phyloP scores from a whole-genome alignment of 2,113 vertebrate species.

The Ivindomyrus marchei region DNA sequence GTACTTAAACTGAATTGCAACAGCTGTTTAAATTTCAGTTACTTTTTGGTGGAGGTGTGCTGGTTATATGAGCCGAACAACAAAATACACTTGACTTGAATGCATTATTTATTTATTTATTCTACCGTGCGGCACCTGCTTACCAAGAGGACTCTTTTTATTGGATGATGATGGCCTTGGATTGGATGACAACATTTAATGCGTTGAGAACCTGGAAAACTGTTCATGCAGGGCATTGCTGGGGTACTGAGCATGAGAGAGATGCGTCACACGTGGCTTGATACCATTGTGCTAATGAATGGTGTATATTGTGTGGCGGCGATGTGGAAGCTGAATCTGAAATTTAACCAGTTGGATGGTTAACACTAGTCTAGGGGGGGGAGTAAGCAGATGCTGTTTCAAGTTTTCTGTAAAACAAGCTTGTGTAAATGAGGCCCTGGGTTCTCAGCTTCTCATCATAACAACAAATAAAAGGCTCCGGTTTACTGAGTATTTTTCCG shows the following conservation, averaged over 20 bases:
- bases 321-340: not conserved
- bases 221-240: not conserved
- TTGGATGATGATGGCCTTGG: not conserved
- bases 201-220: not conserved
- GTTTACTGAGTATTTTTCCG: slow-evolving; percentile 15
- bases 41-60: not conserved
- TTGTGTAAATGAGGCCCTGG: slow-evolving; percentile 1
- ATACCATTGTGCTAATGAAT: slow-evolving; percentile 12
- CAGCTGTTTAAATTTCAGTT: not conserved
- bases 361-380: not conserved
- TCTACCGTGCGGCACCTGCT: not conserved
- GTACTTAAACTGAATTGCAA: not conserved
- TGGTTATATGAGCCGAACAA: not conserved
- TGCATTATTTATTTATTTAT: not conserved
- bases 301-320: not conserved
- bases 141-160: not conserved
- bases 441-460: slow-evolving; percentile 13
- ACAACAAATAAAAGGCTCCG: slow-evolving; percentile 5
- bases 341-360: slow-evolving; percentile 18
- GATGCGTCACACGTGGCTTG: not conserved
- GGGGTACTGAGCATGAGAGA: not conserved
- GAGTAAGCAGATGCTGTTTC: not conserved
- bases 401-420: slow-evolving; percentile 3
- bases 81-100: not conserved
- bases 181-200: not conserved